Base-by-base conservation (phyloP, 2,113 vertebrate genomes). In the Heliornis fulica region DNA sequence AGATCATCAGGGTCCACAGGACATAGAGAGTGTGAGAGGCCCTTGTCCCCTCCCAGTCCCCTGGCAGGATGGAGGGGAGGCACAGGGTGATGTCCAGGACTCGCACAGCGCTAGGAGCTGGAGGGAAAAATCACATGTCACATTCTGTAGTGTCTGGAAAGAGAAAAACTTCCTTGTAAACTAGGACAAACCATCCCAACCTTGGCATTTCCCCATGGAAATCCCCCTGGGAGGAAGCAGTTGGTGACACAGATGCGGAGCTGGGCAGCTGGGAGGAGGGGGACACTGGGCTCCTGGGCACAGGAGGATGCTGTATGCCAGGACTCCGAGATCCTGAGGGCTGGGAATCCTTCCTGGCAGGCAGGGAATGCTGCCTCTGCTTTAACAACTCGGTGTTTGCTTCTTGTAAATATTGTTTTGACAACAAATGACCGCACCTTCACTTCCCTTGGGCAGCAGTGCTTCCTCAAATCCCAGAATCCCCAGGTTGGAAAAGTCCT, bases 1-100 rank as follows among this genome's bases (percentile, higher is more conserved):
- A 36, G 28, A 17, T 45, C 32, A 7, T 0, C 3, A 61, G 38
- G 68, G 18, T 41, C 40, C 46, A 29, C 0, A 36, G 36, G 53
- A 14, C 14, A 48, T 22, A 69, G 31, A 75, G 69, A 38, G 31
- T 18, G 9, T 2, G 21, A 60, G 38, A 72, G 18, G 12, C 20
- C 36, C 16, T 13, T 5, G 20, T 15, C 5, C 28, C 32, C n/a
- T n/a, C 29, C 23, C 13, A 23, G 22, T 38, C 45, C 41, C 38
- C 29, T 31, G 48, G 7, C 40, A 40, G 59, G 40, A 19, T 26
- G 31, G 65, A 53, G 65, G 34, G 20, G 11, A 66, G 40, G 43
- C n/a, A 6, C 77, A 43, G 16, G 18, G 23, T 38, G 15, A n/a
- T 1, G 2, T n/a, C 34, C 40, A 61, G 59, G 51, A 26, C 66